Percentiles rank a stretch among this genome's conserved stretches.
These are phyloP conservation scores for Nothoprocta perdicaria DNA, from an alignment of 2,113 vertebrate species.

Conservation along the genomic window DNA sequence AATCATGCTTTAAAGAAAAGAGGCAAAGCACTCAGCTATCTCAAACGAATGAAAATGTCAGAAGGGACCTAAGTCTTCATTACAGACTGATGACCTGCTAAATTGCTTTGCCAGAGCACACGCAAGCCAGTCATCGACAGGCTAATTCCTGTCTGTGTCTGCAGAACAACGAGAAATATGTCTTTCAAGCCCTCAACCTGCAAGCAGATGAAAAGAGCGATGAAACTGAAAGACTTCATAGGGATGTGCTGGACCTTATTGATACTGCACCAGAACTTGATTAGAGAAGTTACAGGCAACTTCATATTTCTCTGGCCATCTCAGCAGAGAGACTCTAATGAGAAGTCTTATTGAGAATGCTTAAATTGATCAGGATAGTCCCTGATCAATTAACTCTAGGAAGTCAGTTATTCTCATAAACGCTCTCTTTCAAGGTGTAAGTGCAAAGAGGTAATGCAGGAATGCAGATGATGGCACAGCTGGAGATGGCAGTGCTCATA, in stretches of 20 bases:
- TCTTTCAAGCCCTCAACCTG: background rate
- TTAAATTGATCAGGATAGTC: background rate
- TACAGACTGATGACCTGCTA: slow-evolving; percentile 12
- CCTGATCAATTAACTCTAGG: background rate
- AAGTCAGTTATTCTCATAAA: background rate
- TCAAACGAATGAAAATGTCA: slow-evolving; percentile 25
- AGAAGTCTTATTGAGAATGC: background rate
- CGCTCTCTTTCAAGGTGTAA: background rate
- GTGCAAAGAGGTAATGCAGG: background rate
- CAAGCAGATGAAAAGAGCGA: background rate
- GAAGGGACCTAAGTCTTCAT: slow-evolving; percentile 28
- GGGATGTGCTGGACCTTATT: background rate
- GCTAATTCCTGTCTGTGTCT: slow-evolving; percentile 13
- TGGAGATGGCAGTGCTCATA: background rate
- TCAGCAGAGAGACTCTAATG: background rate
- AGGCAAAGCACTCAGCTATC: slow-evolving; percentile 20
- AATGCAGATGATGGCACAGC: background rate
- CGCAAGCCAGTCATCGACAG: background rate
- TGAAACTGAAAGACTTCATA: background rate
- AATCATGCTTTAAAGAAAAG: background rate
- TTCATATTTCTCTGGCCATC: background rate
- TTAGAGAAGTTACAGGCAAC: background rate
- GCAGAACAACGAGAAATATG: background rate
- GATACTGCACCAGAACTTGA: background rate
- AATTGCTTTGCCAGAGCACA: slow-evolving; percentile 24